Evolutionary conservation across 2,888 invertebrate genomes (phyloP), one percentile per base, ranked within the genome.

Genomic region (Odontomyia ornata): DNA sequence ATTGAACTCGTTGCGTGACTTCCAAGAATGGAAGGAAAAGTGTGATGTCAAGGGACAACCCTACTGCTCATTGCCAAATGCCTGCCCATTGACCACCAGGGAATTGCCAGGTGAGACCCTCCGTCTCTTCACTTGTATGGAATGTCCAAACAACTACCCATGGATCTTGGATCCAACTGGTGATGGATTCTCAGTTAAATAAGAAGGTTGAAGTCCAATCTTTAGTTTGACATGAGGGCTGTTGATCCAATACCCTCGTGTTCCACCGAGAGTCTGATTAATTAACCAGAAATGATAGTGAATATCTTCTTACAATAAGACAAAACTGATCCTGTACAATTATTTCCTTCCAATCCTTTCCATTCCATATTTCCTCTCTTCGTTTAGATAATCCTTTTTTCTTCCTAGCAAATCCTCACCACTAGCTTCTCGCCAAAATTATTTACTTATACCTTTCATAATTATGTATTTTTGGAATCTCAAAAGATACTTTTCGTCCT

Each of bases 81-180:
- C 96, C 76, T 97, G 97, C 85, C 94, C 96, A 15, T 87, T 96
- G 82, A 95, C 92, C 64, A 96, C 96, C 78, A 89, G 96, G 83
- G 97, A 97, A 87, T 88, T 97, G 81, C 96, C 96, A 43, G 96
- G 96, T 79, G 96, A 97, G 88, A 96, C 95, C 67, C 90, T 96
- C 67, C 93, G 96, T 85, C 90, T 97, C 78, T 96, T 96, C 89
- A 97, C 97, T 76, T 97, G 97, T 87, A 95, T 96, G 94, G 96
- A 97, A 87, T 97, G 97, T 86, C 97, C 97, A 79, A 95, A 96
- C 86, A 95, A 96, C 88, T 97, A 97, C 85, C 97, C 97, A 76
- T 97, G 96, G 96, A 93, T 97, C 84, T 89, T 96, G 83, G 96
- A 97, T 88, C 96, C 96, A 80, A 96, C 96, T 84, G 97, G 96